Evolutionary conservation across 2,797 vertebrate genomes (phyloP).

Genomic region (Poeciliopsis infans): DNA sequence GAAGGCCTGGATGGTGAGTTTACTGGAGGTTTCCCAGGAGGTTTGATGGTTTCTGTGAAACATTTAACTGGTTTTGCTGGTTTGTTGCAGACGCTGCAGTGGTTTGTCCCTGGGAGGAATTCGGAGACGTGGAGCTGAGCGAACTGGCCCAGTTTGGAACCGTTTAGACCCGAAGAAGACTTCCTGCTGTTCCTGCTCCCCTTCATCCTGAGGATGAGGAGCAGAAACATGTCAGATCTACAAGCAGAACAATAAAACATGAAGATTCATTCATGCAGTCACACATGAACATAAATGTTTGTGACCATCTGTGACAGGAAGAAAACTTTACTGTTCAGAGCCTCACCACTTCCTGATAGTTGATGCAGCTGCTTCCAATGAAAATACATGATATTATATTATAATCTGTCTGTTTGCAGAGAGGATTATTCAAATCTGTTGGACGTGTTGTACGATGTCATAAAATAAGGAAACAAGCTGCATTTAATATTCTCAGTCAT

Average conservation of each 20-base stretch:
- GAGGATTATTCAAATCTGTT: neutral
- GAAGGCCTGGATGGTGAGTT: conserved; percentile 59
- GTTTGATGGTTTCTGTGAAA: neutral
- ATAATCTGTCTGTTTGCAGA: neutral
- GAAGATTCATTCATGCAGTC: neutral
- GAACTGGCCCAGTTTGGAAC: conserved; percentile 70
- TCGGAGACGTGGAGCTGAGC: conserved; percentile 68
- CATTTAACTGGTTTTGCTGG: neutral
- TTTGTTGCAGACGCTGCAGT: conserved; percentile 44
- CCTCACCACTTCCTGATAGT: neutral
- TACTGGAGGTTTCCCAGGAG: fast-evolving
- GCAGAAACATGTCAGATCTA: neutral
- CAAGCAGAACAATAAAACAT: neutral
- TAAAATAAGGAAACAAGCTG: neutral
- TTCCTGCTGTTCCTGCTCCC: neutral
- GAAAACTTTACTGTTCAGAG: neutral
- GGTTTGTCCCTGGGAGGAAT: conserved; percentile 72
- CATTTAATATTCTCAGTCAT: neutral
- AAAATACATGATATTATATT: neutral
- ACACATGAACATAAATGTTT: neutral
- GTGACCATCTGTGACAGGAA: neutral
- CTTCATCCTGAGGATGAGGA: neutral
- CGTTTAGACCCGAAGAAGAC: conserved; percentile 33
- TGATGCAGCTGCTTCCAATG: neutral
- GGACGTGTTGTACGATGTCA: neutral